phyloP scores from a whole-genome alignment of 2,113 vertebrate species.

The Choloepus hoffmanni region DNA sequence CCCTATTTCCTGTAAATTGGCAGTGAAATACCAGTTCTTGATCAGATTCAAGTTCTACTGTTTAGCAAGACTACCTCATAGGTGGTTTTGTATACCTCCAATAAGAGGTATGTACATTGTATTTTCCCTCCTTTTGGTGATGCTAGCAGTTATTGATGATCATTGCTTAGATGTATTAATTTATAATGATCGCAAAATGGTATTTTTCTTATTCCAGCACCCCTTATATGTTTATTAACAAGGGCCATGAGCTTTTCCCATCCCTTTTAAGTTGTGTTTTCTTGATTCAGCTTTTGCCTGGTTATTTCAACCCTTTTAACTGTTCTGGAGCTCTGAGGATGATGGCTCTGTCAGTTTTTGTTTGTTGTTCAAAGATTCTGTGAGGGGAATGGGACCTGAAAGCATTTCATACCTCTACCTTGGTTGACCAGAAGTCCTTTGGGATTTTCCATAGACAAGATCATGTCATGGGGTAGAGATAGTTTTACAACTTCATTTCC shows the following conservation, averaged over 20 bases:
- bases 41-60: not conserved
- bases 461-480: not conserved
- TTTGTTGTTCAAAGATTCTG: too few species aligned
- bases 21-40: not conserved
- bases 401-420: too few species aligned
- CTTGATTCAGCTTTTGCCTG: too few species aligned
- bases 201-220: not conserved
- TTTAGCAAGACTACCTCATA: not conserved
- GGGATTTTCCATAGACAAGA: not conserved
- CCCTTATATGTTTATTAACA: not conserved
- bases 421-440: not conserved
- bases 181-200: not conserved
- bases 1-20: not conserved
- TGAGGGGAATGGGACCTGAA: too few species aligned
- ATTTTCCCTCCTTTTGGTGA: not conserved
- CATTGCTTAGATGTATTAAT: not conserved
- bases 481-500: constrained; percentile 19
- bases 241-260: too few species aligned
- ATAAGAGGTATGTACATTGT: too few species aligned
- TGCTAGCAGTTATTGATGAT: not conserved
- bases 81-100: too few species aligned
- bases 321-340: too few species aligned
- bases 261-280: too few species aligned
- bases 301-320: too few species aligned
- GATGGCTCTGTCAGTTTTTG: too few species aligned